Conservation (phyloP, 2,888 invertebrate genomes). For the Galerucella pusilla region DNA sequence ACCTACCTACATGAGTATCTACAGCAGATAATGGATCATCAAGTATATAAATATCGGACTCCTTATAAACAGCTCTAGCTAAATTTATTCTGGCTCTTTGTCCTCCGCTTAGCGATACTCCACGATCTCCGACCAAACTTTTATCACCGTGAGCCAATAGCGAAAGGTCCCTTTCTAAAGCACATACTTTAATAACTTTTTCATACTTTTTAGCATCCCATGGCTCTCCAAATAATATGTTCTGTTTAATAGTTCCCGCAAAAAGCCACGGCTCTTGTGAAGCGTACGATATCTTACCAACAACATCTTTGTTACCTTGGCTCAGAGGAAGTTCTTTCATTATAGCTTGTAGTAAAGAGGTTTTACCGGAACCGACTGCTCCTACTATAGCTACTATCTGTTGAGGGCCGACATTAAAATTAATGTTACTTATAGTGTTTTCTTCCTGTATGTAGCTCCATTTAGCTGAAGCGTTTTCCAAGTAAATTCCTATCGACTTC, state of each 20-base stretch:
- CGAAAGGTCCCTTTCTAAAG: slow-evolving; percentile 75
- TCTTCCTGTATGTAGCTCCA: slow-evolving; percentile 49
- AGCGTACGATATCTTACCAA: slow-evolving; percentile 77
- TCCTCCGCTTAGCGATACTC: slow-evolving; percentile 81
- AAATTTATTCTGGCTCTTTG: slow-evolving; percentile 84
- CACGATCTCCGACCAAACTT: slow-evolving; percentile 82
- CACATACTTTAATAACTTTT: slow-evolving; percentile 71
- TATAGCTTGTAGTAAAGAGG: slow-evolving; percentile 74
- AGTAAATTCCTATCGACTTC: slow-evolving; percentile 47
- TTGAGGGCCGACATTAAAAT: slow-evolving; percentile 49
- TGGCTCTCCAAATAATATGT: slow-evolving; percentile 80
- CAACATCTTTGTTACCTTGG: slow-evolving; percentile 71
- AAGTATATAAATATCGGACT: slow-evolving; percentile 80
- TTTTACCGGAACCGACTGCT: slow-evolving; percentile 77
- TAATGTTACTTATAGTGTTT: slow-evolving; percentile 50
- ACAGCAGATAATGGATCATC: slow-evolving; percentile 87
- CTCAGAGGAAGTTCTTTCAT: slow-evolving; percentile 76
- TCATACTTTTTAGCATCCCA: slow-evolving; percentile 68
- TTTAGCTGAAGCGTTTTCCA: slow-evolving; percentile 52
- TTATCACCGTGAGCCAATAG: slow-evolving; percentile 78
- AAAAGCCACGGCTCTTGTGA: slow-evolving; percentile 86
- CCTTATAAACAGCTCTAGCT: slow-evolving; percentile 80
- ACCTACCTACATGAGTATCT: slow-evolving; percentile 76
- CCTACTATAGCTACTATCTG: slow-evolving; percentile 70
- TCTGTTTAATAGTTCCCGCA: slow-evolving; percentile 77